Percentiles rank a stretch among this genome's conserved stretches.
Evolutionary conservation across 2,113 vertebrate genomes (phyloP).

Genomic region (Rostratula benghalensis): DNA sequence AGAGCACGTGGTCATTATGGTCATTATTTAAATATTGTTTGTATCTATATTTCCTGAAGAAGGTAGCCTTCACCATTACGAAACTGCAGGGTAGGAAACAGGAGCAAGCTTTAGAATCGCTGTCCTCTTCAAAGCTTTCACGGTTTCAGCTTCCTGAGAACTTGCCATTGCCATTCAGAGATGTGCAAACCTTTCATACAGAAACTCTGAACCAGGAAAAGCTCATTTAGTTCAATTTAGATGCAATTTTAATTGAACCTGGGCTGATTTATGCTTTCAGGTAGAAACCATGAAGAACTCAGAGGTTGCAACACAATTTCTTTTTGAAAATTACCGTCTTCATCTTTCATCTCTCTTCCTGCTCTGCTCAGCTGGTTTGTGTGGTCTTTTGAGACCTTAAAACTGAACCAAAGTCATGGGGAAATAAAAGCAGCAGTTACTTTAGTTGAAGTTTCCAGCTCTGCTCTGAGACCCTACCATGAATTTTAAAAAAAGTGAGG

Average conservation of each 20-base stretch:
- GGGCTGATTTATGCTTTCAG: constrained; percentile 36
- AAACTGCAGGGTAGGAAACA: not conserved
- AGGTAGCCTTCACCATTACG: not conserved
- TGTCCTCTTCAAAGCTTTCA: not conserved
- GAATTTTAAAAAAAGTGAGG: constrained; percentile 21
- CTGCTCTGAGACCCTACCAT: not conserved
- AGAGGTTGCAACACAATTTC: not conserved
- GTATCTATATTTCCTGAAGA: not conserved
- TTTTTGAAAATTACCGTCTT: constrained; percentile 18
- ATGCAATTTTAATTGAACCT: constrained; percentile 53
- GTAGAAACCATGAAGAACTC: constrained; percentile 19
- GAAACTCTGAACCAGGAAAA: not conserved
- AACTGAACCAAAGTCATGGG: not conserved
- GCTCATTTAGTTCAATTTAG: constrained; percentile 14
- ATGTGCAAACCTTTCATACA: not conserved
- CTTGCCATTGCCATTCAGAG: not conserved
- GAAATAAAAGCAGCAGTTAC: constrained; percentile 52
- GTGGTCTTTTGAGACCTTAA: constrained; percentile 41
- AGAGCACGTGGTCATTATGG: accelerated
- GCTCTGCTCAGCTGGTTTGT: constrained; percentile 20
- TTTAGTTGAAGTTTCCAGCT: constrained; percentile 4
- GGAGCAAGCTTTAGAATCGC: not conserved
- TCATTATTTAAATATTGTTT: not conserved
- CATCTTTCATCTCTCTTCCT: constrained; percentile 18
- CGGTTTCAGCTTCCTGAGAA: not conserved